Base-by-base conservation (phyloP, 2,888 invertebrate genomes). In the Mythimna albipuncta region DNA sequence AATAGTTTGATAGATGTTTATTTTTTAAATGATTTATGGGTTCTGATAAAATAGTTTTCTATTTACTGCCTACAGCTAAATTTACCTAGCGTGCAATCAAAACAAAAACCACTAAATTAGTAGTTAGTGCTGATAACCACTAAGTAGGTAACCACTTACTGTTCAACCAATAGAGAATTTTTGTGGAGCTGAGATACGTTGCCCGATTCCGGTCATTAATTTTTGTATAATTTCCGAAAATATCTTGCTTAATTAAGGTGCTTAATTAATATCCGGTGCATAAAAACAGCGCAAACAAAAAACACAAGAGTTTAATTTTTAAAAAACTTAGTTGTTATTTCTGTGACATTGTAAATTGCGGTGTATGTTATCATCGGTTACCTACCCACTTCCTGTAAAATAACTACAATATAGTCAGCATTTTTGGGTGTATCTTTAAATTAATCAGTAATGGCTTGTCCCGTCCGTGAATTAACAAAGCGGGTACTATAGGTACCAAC, bases 1-100 rank as follows among this genome's bases (percentile, higher is more conserved):
- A 67, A 75, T 64, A 69, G 59, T 72, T 65, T 65, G 35, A 71
- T 70, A 61, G 55, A 41, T 13, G 59, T 2, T 21, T 83, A 58
- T 82, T 79, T 80, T 70, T 79, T 19, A 41, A 72, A 69, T 77
- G 63, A 75, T 59, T 75, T 64, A 75, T 74, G 52, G 44, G 64
- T 61, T 41, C 50, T 38, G 41, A 61, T 77, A 74, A 77, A 76
- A 65, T 16, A 19, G 10, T 6, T 21, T 32, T 7, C 6, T 55
- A 57, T 54, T 62, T 26, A 38, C 35, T 41, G 66, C 44, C n/a
- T 44, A 26, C 38, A 13, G 16, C n/a, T 21, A 32, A 38, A 16
- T 38, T 10, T 21, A 47, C 5, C 6, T 26, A 44, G 47, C 3
- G 3, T 32, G 32, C 11, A 58, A 19, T 16, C 6, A 52, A 58